phyloP scores from a whole-genome alignment of 2,113 vertebrate species.

The Erythrocebus patas region DNA sequence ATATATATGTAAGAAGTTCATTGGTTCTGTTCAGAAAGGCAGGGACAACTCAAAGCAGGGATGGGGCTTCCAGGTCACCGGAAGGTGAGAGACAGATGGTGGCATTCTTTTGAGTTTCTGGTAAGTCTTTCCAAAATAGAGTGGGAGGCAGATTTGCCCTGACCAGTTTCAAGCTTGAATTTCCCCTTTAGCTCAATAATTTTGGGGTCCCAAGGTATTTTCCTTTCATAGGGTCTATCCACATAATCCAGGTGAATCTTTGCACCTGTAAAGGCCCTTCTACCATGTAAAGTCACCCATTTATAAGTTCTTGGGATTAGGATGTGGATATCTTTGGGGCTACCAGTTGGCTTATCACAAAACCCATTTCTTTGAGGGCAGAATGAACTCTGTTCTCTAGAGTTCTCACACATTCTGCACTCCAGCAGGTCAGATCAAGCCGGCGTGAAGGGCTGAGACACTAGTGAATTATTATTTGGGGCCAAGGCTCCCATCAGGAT shows the following conservation, averaged over 20 bases:
- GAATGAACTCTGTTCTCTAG: too few species aligned
- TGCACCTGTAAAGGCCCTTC: background rate
- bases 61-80: too few species aligned
- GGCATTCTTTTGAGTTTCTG: too few species aligned
- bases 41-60: too few species aligned
- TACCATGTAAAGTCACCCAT: fast-evolving
- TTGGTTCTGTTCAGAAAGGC: too few species aligned
- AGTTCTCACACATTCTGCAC: fast-evolving
- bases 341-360: background rate
- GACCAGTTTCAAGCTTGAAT: too few species aligned
- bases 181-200: too few species aligned
- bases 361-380: background rate
- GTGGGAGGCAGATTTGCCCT: too few species aligned
- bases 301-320: background rate
- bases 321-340: background rate
- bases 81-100: too few species aligned
- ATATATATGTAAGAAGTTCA: too few species aligned
- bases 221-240: background rate
- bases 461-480: background rate
- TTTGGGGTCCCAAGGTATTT: background rate
- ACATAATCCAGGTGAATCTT: background rate
- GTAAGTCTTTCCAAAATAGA: too few species aligned
- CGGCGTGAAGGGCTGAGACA: background rate
- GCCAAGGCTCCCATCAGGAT: fast-evolving
- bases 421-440: background rate